Conservation (phyloP, 2,797 vertebrate species). For the Halcyon smyrnensis region DNA sequence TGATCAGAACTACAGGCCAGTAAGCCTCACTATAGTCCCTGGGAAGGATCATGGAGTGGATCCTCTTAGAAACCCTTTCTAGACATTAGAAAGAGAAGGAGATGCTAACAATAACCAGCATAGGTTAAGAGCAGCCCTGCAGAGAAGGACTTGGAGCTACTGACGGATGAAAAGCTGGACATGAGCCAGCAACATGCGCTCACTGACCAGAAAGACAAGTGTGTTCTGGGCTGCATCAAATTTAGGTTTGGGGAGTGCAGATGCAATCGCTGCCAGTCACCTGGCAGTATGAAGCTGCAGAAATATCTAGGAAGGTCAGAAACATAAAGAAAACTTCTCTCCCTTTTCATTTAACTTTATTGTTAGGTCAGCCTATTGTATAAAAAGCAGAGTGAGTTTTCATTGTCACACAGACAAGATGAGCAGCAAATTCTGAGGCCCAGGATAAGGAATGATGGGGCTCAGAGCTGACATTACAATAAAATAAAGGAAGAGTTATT, state of each 20-base stretch:
- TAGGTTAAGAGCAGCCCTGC: background rate
- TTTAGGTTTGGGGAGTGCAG: background rate
- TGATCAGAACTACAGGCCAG: background rate
- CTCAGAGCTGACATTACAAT: background rate
- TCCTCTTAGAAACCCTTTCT: background rate
- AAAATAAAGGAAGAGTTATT: background rate
- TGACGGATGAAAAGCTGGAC: background rate
- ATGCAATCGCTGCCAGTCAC: background rate
- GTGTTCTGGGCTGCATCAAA: too few relatives aligned
- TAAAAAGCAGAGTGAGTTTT: background rate
- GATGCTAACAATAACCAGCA: background rate
- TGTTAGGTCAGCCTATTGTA: background rate
- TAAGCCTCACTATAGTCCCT: background rate
- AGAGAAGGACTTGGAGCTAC: background rate
- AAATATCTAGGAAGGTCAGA: background rate
- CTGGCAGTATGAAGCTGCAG: background rate
- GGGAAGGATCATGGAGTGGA: background rate
- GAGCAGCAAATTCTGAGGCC: background rate
- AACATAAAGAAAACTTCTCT: background rate
- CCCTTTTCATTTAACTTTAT: background rate
- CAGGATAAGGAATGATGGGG: background rate
- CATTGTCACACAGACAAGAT: background rate
- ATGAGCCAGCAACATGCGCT: accelerated
- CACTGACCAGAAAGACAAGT: accelerated
- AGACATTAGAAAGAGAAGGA: background rate